Evolutionary conservation across 1,140 invertebrate species (phyloP).

Genomic region (Schlechtendalia chinensis): DNA sequence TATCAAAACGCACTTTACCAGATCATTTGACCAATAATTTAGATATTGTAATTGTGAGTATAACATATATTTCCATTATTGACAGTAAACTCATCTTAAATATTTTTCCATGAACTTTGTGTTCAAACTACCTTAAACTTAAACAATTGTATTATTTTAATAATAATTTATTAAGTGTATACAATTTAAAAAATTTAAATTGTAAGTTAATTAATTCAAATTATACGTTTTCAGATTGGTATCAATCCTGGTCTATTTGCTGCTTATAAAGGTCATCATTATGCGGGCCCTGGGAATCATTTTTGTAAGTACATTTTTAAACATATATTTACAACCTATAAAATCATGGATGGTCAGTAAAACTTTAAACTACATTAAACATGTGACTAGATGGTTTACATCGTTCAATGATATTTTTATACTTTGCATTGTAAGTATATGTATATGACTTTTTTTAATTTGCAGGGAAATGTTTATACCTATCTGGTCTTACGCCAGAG

Average conservation of each 20-base stretch:
- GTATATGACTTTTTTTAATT: constrained; percentile 50
- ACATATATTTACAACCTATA: not conserved
- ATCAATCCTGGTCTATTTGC: constrained; percentile 96
- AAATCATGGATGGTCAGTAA: too few species aligned
- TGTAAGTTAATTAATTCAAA: constrained; percentile 40
- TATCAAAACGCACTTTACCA: constrained; percentile 84
- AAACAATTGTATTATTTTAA: too few species aligned
- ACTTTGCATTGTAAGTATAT: too few species aligned
- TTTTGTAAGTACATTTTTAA: constrained; percentile 75
- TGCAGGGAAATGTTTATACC: constrained; percentile 90
- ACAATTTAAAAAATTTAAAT: too few species aligned
- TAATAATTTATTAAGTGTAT: too few species aligned
- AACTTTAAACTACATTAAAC: too few species aligned
- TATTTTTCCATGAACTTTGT: too few species aligned
- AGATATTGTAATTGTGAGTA: constrained; percentile 96
- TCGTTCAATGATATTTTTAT: too few species aligned
- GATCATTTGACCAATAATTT: constrained; percentile 89
- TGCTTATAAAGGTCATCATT: constrained; percentile 96
- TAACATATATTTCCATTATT: not conserved
- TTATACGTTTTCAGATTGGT: constrained; percentile 74
- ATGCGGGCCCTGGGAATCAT: constrained; percentile 96
- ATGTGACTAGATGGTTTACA: too few species aligned
- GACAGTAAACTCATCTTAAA: not conserved
- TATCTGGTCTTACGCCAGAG: constrained; percentile 89
- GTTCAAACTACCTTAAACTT: too few species aligned